A percentile compares a stretch with the other conserved stretches of the same genome.
phyloP scores from a whole-genome alignment of 2,797 vertebrate genomes.

The Diplodus sargus region DNA sequence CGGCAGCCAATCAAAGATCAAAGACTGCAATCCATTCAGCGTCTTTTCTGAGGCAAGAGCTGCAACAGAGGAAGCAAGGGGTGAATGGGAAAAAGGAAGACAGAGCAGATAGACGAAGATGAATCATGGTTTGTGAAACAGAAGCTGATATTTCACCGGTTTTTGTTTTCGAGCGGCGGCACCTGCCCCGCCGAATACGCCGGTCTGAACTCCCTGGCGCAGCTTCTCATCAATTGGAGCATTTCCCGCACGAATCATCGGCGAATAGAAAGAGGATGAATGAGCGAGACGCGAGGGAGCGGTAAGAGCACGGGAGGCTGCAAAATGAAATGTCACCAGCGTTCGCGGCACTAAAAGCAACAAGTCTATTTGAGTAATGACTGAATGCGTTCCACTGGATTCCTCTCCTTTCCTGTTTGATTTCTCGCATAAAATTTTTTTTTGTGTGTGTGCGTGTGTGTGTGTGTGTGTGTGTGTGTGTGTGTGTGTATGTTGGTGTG shows the following conservation, averaged over 20 bases:
- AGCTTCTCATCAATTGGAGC: slow-evolving; percentile 39
- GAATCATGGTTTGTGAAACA: slow-evolving; percentile 48
- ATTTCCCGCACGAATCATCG: slow-evolving; percentile 36
- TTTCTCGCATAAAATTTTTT: slow-evolving; percentile 35
- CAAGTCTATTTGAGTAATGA: slow-evolving; percentile 74
- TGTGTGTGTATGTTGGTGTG: neutral
- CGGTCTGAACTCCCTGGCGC: slow-evolving; percentile 35
- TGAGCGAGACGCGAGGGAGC: slow-evolving; percentile 35
- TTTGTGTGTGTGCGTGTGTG: neutral
- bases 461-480: neutral
- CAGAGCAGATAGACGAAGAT: slow-evolving; percentile 13
- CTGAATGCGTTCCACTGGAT: slow-evolving; percentile 58
- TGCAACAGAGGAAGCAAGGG: slow-evolving; percentile 21
- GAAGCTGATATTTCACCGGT: slow-evolving; percentile 40
- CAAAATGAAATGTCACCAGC: slow-evolving; percentile 73
- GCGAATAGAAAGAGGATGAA: slow-evolving; percentile 47
- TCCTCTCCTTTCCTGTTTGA: slow-evolving; percentile 33
- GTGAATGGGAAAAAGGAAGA: slow-evolving; percentile 21
- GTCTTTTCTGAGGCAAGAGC: slow-evolving; percentile 1
- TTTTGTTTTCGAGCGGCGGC: slow-evolving; percentile 23
- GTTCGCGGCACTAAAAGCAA: slow-evolving; percentile 71
- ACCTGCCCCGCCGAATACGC: slow-evolving; percentile 57
- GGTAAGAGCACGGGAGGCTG: slow-evolving; percentile 44
- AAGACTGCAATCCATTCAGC: slow-evolving; percentile 12
- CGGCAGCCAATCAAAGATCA: slow-evolving; percentile 32